Conservation (phyloP, 2,113 vertebrate species). For the Pagrus major region DNA sequence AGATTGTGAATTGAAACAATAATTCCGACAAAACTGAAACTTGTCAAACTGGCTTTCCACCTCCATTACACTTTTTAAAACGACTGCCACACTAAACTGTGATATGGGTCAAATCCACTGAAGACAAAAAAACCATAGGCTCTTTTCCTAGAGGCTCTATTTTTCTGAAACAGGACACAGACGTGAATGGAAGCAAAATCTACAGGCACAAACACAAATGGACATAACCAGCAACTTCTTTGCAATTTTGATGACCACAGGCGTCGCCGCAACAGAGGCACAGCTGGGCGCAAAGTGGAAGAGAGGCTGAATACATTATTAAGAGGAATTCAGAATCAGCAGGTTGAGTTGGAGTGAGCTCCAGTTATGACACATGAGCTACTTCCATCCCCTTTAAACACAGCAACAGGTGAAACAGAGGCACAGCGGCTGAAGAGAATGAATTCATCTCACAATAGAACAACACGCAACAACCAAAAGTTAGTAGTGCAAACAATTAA, state of each 20-base stretch:
- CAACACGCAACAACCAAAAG: too few species aligned
- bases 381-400: background rate
- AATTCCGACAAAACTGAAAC: background rate
- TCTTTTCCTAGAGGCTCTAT: too few species aligned
- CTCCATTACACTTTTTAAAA: too few species aligned
- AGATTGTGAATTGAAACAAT: background rate
- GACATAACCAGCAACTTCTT: background rate
- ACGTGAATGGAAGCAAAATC: background rate
- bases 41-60: too few species aligned
- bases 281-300: background rate
- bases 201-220: background rate
- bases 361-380: background rate
- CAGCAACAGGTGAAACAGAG: background rate
- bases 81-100: background rate
- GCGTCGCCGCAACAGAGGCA: background rate
- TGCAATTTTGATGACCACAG: constrained; percentile 4
- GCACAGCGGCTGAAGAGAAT: background rate
- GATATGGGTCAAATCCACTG: background rate
- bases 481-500: background rate
- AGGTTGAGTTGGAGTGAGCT: background rate
- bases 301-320: background rate
- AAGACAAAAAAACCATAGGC: too few species aligned
- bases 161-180: background rate
- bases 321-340: background rate
- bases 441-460: background rate